Base-by-base conservation (phyloP, 2,888 invertebrate genomes). In the Limulus polyphemus region DNA sequence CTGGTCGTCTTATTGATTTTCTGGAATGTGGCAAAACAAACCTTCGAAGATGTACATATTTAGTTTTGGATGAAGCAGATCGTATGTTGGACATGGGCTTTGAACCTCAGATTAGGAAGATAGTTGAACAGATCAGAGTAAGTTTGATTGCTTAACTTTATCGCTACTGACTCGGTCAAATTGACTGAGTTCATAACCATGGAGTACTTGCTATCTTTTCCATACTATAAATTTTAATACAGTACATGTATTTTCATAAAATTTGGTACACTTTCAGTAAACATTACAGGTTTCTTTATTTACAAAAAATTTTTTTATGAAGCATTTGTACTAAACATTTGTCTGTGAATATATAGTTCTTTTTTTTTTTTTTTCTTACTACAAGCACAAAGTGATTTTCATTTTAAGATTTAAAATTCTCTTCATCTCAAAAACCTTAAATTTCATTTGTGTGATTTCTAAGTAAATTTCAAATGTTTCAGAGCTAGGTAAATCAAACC, bases 21-120 rank as follows among this genome's bases (percentile, higher is more conserved):
- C 79, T 97, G 49, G 93, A 95, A 75, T 84, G 87, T 68, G 88
- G 89, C 47, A 88, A 87, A 4, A 89, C 90, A 1, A 90, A 90
- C 74, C 77, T 92, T 69, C 82, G 84, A 59, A 83, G 90, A 60
- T 90, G 90, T 79, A 94, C 95, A 11, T 97, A 94, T 75, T 79
- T 97, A 49, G 94, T 95, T 0, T 78, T 95, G 65, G 95, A 95
- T 78, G 95, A 95, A 78, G 95, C 95, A 62, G 95, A 97, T 77
- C 82, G 95, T 68, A 95, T 95, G 95, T 78, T 97, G 69, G 95
- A 97, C 75, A 97, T 97, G 95, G 95, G 95, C 56, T 97, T 95
- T 75, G 94, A 97, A 75, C 95, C 95, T 9, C 95, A 95, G 75
- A 94, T 95, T 71, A 83, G 94, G 55, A 93, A 93, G 76, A 92